phyloP scores from a whole-genome alignment of 35 echinoderm and acorn worm species.

The Patiria miniata region DNA sequence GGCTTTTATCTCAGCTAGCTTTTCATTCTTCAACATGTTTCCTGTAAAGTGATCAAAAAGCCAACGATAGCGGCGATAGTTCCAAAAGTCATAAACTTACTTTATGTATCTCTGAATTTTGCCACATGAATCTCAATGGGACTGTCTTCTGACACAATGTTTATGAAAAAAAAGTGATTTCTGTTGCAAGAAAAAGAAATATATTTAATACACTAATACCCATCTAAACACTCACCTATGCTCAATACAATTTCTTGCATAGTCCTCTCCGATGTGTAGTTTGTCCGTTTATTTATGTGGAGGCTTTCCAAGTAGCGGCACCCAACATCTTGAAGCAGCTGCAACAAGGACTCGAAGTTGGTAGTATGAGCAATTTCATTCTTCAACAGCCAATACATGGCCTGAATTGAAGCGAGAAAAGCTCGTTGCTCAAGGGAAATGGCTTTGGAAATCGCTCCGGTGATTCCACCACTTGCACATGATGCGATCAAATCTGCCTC shows the following conservation, averaged over 20 bases:
- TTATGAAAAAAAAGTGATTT: neutral
- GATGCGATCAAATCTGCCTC: slow-evolving; percentile 23
- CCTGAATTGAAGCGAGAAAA: neutral
- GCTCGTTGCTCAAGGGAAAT: slow-evolving; percentile 16
- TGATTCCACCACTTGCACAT: slow-evolving; percentile 6
- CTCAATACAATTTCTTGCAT: slow-evolving; percentile 50
- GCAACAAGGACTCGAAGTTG: slow-evolving; percentile 10
- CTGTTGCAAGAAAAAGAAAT: neutral
- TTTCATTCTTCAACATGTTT: slow-evolving; percentile 1
- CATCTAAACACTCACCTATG: slow-evolving; percentile 31
- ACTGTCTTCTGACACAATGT: too few species aligned
- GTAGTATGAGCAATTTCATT: slow-evolving; percentile 9
- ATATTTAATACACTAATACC: neutral
- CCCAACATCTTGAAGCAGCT: slow-evolving; percentile 36
- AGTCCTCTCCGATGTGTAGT: slow-evolving; percentile 46
- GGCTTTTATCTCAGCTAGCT: slow-evolving; percentile 3
- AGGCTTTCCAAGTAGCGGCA: slow-evolving; percentile 43
- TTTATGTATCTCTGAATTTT: neutral
- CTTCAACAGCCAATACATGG: slow-evolving; percentile 24
- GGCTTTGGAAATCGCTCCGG: neutral
- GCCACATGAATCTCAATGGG: neutral
- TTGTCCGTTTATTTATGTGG: slow-evolving; percentile 14
- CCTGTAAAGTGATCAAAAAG: neutral
- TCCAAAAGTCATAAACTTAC: neutral
- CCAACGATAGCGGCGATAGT: neutral